Conservation (phyloP, 2,888 invertebrate genomes). For the Chloroclysta siterata region DNA sequence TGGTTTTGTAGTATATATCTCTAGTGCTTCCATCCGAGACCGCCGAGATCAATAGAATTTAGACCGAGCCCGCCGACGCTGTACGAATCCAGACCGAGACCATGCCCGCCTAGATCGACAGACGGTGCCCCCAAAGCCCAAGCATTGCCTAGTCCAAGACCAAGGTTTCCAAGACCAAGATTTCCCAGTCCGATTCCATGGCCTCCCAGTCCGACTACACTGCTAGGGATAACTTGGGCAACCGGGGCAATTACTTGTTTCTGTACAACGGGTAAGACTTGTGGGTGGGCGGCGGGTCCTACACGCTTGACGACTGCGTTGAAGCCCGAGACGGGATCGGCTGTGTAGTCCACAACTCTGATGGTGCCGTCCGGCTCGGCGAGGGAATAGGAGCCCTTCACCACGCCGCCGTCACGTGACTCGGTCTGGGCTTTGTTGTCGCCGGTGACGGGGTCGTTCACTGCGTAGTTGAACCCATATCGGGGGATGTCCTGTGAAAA, state of each 20-base stretch:
- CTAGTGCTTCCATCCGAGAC: constrained; percentile 24
- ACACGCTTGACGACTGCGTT: constrained; percentile 77
- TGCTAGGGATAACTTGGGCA: constrained; percentile 9
- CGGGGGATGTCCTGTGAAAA: constrained; percentile 67
- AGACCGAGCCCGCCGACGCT: constrained; percentile 21
- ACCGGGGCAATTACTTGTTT: constrained; percentile 41
- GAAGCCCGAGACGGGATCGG: constrained; percentile 73
- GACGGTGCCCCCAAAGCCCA: constrained; percentile 6
- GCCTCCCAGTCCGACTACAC: constrained; percentile 38
- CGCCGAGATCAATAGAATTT: constrained; percentile 26
- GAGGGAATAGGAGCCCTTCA: constrained; percentile 77
- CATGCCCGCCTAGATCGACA: constrained; percentile 34
- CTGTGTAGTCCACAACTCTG: constrained; percentile 74
- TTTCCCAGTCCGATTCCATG: constrained; percentile 39
- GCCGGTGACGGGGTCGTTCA: constrained; percentile 76
- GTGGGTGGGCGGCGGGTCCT: constrained; percentile 70
- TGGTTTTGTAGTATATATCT: background rate
- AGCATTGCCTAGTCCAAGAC: background rate
- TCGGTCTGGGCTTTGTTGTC: constrained; percentile 79
- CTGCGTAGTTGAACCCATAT: constrained; percentile 80
- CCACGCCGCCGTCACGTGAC: constrained; percentile 72
- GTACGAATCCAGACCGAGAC: constrained; percentile 18
- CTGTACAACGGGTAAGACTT: constrained; percentile 37
- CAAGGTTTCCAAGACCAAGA: constrained; percentile 21
- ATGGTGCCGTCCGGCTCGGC: constrained; percentile 77